Conservation (phyloP, 2,113 vertebrate species). For the Channa maculata region DNA sequence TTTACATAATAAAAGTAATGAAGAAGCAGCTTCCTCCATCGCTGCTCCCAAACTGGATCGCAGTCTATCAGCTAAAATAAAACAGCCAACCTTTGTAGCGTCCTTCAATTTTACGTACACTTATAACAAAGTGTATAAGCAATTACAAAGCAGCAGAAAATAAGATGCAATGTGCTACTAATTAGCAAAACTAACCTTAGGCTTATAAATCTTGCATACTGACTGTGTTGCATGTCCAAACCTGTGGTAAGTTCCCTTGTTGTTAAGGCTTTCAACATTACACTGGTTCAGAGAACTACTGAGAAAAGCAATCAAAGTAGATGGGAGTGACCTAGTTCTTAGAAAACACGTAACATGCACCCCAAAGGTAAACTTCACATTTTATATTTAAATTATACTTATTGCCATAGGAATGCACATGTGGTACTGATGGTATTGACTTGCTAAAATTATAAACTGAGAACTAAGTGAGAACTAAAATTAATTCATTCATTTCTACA, state of each 20-base stretch:
- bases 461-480: too few species aligned
- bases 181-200: slow-evolving; percentile 50
- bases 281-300: slow-evolving; percentile 19
- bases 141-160: slow-evolving; percentile 17
- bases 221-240: slow-evolving; percentile 15
- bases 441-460: too few species aligned
- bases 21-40: too few species aligned
- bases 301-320: slow-evolving; percentile 43
- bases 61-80: too few species aligned
- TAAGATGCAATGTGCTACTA: slow-evolving; percentile 23
- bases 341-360: slow-evolving; percentile 45
- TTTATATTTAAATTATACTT: slow-evolving; percentile 24
- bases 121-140: too few species aligned
- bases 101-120: too few species aligned
- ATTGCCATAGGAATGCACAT: too few species aligned
- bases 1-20: too few species aligned
- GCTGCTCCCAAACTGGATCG: too few species aligned
- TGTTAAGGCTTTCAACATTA: slow-evolving; percentile 11
- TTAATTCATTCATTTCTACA: too few species aligned
- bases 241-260: slow-evolving; percentile 5
- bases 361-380: slow-evolving; percentile 40
- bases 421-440: too few species aligned
- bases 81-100: too few species aligned
- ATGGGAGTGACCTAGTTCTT: slow-evolving; percentile 57
- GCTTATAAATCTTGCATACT: slow-evolving; percentile 25